These are phyloP conservation scores for Diplodus puntazzo DNA, from an alignment of 2,797 vertebrate genomes.

Conservation along the genomic window DNA sequence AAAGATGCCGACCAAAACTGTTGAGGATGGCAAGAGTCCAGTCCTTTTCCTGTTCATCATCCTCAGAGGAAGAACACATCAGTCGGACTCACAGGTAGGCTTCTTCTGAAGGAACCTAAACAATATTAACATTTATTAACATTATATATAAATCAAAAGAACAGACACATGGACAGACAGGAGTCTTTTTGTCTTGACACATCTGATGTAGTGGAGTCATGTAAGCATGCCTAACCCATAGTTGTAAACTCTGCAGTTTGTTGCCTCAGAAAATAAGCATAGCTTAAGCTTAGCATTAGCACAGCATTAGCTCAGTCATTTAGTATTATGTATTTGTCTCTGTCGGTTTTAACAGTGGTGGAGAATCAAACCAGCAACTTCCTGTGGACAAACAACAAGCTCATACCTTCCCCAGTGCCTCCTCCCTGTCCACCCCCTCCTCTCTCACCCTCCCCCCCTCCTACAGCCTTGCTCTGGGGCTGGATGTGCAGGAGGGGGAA, in stretches of 20 bases:
- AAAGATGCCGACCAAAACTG: conserved; percentile 89
- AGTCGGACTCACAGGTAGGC: conserved; percentile 88
- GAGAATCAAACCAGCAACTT: conserved; percentile 78
- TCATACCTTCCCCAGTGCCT: conserved; percentile 1
- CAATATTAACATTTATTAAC: too few species aligned
- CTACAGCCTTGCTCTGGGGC: conserved; percentile 92
- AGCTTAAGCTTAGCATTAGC: neutral
- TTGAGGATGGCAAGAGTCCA: conserved; percentile 90
- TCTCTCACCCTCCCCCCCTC: conserved; percentile 86
- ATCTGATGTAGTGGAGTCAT: too few species aligned
- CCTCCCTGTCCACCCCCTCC: conserved; percentile 20
- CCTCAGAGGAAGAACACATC: conserved; percentile 88
- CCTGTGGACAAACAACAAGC: neutral
- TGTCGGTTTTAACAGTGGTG: conserved; percentile 81
- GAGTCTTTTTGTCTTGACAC: neutral
- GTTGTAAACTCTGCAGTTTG: neutral
- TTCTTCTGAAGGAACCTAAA: neutral
- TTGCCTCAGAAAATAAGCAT: neutral
- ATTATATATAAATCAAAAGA: too few species aligned
- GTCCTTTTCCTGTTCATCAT: conserved; percentile 84
- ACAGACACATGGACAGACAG: neutral
- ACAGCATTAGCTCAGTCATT: neutral
- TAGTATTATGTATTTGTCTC: too few species aligned
- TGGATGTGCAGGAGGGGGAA: conserved; percentile 80
- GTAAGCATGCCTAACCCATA: too few species aligned